A percentile compares a stretch with the other conserved stretches of the same genome.
Evolutionary conservation across 2,888 invertebrate genomes (phyloP).

Genomic region (Litoditis marina): DNA sequence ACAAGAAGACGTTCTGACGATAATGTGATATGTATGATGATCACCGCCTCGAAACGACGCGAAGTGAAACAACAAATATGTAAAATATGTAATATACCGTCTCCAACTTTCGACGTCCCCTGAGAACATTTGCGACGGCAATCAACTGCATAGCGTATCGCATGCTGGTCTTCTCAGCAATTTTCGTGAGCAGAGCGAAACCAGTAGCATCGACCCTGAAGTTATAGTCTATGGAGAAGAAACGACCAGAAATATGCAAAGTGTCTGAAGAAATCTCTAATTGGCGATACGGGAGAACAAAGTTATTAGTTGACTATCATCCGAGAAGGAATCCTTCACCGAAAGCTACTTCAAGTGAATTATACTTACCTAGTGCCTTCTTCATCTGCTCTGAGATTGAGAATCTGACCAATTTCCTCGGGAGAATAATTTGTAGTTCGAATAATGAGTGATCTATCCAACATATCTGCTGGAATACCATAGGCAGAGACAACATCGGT

Average conservation of each 20-base stretch:
- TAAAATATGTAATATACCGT: too few relatives aligned
- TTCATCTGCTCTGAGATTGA: constrained; percentile 71
- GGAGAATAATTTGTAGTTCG: constrained; percentile 67
- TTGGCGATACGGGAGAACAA: too few relatives aligned
- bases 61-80: too few relatives aligned
- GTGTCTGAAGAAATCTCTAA: too few relatives aligned
- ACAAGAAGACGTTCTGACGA: too few relatives aligned
- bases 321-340: too few relatives aligned
- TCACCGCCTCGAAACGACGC: too few relatives aligned
- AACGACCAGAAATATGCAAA: too few relatives aligned
- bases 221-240: background rate
- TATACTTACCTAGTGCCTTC: constrained; percentile 80
- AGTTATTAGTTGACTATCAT: background rate
- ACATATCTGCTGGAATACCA: constrained; percentile 90
- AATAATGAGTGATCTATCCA: constrained; percentile 72
- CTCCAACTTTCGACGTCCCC: constrained; percentile 68
- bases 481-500: constrained; percentile 90
- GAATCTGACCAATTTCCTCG: constrained; percentile 38
- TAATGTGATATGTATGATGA: too few relatives aligned
- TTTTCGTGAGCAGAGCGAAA: constrained; percentile 81
- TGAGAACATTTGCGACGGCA: constrained; percentile 90
- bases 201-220: constrained; percentile 79
- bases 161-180: constrained; percentile 87
- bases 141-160: constrained; percentile 96
- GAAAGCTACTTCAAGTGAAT: background rate